Evolutionary conservation across 1,140 invertebrate species (phyloP), one percentile per base, ranked within the genome.

Genomic region (Lordiphosa clarofinis): DNA sequence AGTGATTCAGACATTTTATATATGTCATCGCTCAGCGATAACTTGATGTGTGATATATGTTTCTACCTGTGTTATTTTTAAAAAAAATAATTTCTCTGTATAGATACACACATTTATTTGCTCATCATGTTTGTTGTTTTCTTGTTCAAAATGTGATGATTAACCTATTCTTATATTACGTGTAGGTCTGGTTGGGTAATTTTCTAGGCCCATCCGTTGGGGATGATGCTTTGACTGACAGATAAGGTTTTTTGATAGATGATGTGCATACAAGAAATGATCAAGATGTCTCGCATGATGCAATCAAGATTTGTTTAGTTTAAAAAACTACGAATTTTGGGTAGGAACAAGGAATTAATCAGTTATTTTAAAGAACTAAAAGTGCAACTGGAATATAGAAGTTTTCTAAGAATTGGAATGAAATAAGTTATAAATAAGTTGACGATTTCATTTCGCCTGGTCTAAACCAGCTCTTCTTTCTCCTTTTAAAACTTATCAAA

Each of bases 61-160:
- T 55, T 65, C 52, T 74, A 74, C 72, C 57, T 69, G 58, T 69
- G 78, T 86, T 82, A 73, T 82, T 78, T 84, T 65, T 78, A 70
- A 59, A 82, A 53, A 63, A 67, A 39, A 15, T 28, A 21, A 43
- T 50, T 62, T 68, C 65, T 71, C 75, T 67, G 44, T 46, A 55
- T 57, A 79, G 57, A 79, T 62, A 79, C 75, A 75, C 57, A 79
- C 57, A 79, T 75, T 79, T 74, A 70, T 65, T 60, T 65, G 56
- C 28, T 31, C 28, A 31, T 70, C 60, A 79, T 50, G 62, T 82
- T 69, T 78, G 50, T 68, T 58, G 28, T 31, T 75, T 43, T 43
- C 19, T 19, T 19, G 19, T 19, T 19, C 1, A 19, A 19, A 19
- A 19, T 3, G 3, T 19, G 56, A 63, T 75, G 56, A 46, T 62